These are phyloP conservation scores for Pollenia labialis DNA, from an alignment of 2,888 invertebrate genomes.

Conservation along the genomic window DNA sequence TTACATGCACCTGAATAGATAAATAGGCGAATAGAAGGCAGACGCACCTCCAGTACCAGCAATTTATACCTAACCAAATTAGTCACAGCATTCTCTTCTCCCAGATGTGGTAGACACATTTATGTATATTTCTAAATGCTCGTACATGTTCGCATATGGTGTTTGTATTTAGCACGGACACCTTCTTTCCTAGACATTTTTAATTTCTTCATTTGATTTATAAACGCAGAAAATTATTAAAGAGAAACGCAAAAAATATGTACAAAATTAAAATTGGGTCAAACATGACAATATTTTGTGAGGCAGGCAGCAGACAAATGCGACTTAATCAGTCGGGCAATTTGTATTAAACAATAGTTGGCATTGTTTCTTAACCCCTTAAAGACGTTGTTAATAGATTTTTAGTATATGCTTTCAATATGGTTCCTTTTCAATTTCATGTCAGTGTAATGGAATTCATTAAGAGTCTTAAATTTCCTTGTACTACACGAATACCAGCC, in stretches of 20 bases:
- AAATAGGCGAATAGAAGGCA: conserved; percentile 14
- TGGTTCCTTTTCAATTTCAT: conserved; percentile 32
- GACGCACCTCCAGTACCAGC: conserved; percentile 60
- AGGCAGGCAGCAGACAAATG: conserved; percentile 17
- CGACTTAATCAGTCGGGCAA: conserved; percentile 47
- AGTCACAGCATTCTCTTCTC: conserved; percentile 22
- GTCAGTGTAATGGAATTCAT: conserved; percentile 53
- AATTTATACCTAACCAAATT: conserved; percentile 38
- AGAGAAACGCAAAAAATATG: conserved; percentile 5
- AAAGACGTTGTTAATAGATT: neutral
- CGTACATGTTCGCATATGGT: conserved; percentile 27
- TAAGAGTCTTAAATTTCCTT: conserved; percentile 56
- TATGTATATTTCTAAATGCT: neutral
- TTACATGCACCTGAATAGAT: conserved; percentile 36
- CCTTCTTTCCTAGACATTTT: conserved; percentile 40
- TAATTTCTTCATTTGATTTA: conserved; percentile 62
- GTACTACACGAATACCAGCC: conserved; percentile 49
- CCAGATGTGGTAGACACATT: conserved; percentile 19
- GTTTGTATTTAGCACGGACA: conserved; percentile 61
- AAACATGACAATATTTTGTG: conserved; percentile 56
- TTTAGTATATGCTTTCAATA: neutral
- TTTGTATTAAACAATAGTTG: conserved; percentile 59
- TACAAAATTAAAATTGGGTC: conserved; percentile 57
- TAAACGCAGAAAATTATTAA: neutral
- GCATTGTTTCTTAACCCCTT: conserved; percentile 65